These are phyloP conservation scores for Lasioglossum baleicum DNA, from an alignment of 1,140 invertebrate species.

Conservation along the genomic window DNA sequence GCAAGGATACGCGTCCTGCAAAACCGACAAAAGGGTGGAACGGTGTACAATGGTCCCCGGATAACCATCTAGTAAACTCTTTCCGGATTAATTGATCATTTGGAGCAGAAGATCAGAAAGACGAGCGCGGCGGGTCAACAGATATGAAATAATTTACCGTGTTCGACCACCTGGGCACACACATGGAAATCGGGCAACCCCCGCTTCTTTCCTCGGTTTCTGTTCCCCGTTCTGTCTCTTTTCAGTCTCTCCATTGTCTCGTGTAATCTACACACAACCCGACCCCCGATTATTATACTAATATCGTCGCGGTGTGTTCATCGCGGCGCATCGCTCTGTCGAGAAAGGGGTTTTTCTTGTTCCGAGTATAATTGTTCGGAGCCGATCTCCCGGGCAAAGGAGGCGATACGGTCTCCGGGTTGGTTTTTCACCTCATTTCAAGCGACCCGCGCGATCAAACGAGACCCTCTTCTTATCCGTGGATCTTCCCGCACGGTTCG, in stretches of 20 bases:
- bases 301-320: conserved; percentile 53
- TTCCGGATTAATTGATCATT: conserved; percentile 34
- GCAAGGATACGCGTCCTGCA: too few relatives aligned
- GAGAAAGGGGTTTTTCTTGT: conserved; percentile 69
- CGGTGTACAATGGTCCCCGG: background rate
- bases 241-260: conserved; percentile 56
- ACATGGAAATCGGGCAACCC: conserved; percentile 41
- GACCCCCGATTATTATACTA: conserved; percentile 53
- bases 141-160: conserved; percentile 71
- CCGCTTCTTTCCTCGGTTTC: conserved; percentile 4
- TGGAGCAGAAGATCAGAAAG: conserved; percentile 26
- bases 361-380: conserved; percentile 64
- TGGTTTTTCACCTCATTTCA: conserved; percentile 33
- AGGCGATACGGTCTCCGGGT: conserved; percentile 39
- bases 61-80: conserved; percentile 44
- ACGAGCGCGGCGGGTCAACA: conserved; percentile 39
- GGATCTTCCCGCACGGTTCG: conserved; percentile 47
- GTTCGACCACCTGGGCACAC: conserved; percentile 69
- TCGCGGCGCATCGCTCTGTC: conserved; percentile 62
- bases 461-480: conserved; percentile 47
- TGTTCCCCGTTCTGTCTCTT: conserved; percentile 29
- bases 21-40: background rate
- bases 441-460: conserved; percentile 27
- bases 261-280: conserved; percentile 55
- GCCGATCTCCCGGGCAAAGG: conserved; percentile 22